Percentiles rank a stretch among this genome's conserved stretches.
Evolutionary conservation across 2,888 invertebrate genomes (phyloP).

Genomic region (Allacma fusca): DNA sequence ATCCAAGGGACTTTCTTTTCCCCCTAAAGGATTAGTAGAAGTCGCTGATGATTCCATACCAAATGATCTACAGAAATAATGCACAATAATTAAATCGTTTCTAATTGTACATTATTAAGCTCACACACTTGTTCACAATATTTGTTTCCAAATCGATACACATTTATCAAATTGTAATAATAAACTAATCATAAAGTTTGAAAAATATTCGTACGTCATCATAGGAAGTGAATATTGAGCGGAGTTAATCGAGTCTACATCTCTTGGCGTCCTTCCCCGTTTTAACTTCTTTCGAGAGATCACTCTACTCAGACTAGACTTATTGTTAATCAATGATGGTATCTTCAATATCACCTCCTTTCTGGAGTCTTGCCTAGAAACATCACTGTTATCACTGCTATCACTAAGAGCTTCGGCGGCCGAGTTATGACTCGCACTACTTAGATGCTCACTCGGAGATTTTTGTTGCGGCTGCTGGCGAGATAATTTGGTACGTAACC

Average conservation of each 20-base stretch:
- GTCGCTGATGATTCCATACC: constrained; percentile 25
- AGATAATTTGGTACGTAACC: constrained; percentile 50
- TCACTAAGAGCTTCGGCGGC: constrained; percentile 26
- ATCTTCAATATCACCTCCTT: constrained; percentile 81
- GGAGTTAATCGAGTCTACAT: constrained; percentile 22
- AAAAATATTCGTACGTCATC: constrained; percentile 20
- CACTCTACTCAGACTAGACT: constrained; percentile 59
- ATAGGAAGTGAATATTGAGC: constrained; percentile 17
- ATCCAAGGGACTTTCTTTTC: background rate
- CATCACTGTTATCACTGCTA: constrained; percentile 52
- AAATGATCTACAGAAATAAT: constrained; percentile 16
- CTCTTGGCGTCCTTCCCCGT: constrained; percentile 23
- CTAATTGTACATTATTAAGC: too few relatives aligned
- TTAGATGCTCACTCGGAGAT: constrained; percentile 5
- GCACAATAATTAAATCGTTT: too few relatives aligned
- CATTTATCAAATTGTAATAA: too few relatives aligned
- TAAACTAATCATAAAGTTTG: too few relatives aligned
- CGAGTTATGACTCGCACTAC: constrained; percentile 33
- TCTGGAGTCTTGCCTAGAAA: constrained; percentile 46
- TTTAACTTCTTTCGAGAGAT: constrained; percentile 53
- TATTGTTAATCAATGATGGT: constrained; percentile 75
- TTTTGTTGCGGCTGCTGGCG: constrained; percentile 35
- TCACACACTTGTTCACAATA: too few relatives aligned
- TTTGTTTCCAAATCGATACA: too few relatives aligned
- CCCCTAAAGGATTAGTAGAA: constrained; percentile 10